These are phyloP conservation scores for Sesamia nonagrioides DNA, from an alignment of 1,140 invertebrate species.

Conservation along the genomic window DNA sequence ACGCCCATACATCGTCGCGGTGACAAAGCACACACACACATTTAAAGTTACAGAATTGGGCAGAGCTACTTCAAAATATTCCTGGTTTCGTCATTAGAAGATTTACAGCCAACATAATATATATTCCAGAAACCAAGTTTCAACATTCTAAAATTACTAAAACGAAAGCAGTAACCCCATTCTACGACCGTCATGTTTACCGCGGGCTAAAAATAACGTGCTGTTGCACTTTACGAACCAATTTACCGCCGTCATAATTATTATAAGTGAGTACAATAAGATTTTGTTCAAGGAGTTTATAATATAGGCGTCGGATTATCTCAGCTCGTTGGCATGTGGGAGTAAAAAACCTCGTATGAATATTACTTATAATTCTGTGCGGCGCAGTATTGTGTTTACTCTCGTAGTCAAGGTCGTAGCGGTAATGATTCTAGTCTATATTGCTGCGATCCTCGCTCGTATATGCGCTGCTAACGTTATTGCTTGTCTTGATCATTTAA, in stretches of 20 bases:
- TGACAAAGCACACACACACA: too few species aligned
- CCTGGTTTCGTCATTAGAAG: too few species aligned
- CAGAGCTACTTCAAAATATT: neutral
- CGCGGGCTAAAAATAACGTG: constrained; percentile 29
- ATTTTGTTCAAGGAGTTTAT: neutral
- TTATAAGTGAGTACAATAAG: constrained; percentile 19
- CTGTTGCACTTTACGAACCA: constrained; percentile 2
- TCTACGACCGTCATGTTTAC: constrained; percentile 12
- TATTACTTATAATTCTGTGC: constrained; percentile 42
- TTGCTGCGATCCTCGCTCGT: constrained; percentile 18
- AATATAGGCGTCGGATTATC: constrained; percentile 35
- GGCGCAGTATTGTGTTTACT: constrained; percentile 43
- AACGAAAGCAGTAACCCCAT: constrained; percentile 21
- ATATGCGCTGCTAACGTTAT: constrained; percentile 7
- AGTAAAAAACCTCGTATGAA: constrained; percentile 36
- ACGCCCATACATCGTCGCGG: too few species aligned
- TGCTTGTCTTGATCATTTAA: constrained; percentile 31
- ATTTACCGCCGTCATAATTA: neutral
- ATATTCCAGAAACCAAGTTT: neutral
- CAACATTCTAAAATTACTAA: constrained; percentile 11
- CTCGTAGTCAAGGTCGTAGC: constrained; percentile 33
- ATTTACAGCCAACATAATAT: neutral
- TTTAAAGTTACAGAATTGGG: too few species aligned
- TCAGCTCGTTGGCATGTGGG: constrained; percentile 14
- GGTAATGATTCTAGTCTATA: constrained; percentile 48